Evolutionary conservation across 2,113 vertebrate species (phyloP).

Genomic region (Ahaetulla prasina): DNA sequence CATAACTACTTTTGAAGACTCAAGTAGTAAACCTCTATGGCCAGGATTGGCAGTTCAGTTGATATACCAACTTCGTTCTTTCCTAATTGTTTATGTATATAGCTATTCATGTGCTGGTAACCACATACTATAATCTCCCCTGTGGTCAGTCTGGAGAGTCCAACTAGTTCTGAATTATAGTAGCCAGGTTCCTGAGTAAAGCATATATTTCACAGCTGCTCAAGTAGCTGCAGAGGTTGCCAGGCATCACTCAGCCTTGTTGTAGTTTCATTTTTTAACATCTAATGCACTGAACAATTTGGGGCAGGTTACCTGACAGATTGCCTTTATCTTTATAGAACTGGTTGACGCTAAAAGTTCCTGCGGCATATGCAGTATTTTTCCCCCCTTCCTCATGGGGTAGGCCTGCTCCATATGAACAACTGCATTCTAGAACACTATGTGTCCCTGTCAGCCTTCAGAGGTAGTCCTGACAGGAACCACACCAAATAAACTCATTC

Average conservation of each 20-base stretch:
- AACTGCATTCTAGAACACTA: background rate
- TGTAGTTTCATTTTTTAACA: background rate
- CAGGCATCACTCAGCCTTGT: background rate
- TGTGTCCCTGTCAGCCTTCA: background rate
- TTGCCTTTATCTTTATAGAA: background rate
- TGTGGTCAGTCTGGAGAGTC: background rate
- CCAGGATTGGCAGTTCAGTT: background rate
- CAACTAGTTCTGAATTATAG: background rate
- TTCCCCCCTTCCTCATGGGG: background rate
- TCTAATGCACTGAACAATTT: background rate
- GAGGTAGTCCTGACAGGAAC: background rate
- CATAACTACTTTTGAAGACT: background rate
- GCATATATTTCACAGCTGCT: background rate
- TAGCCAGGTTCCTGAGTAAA: background rate
- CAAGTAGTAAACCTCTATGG: background rate
- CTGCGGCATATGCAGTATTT: background rate
- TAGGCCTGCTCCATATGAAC: background rate
- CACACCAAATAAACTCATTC: background rate
- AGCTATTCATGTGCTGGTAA: background rate
- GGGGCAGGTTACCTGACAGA: background rate
- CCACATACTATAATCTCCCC: background rate
- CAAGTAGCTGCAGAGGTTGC: background rate
- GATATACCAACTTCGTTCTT: background rate
- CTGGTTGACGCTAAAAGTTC: background rate
- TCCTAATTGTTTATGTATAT: background rate